Conservation (phyloP, 2,888 invertebrate genomes). For the Tachystola acroxantha region DNA sequence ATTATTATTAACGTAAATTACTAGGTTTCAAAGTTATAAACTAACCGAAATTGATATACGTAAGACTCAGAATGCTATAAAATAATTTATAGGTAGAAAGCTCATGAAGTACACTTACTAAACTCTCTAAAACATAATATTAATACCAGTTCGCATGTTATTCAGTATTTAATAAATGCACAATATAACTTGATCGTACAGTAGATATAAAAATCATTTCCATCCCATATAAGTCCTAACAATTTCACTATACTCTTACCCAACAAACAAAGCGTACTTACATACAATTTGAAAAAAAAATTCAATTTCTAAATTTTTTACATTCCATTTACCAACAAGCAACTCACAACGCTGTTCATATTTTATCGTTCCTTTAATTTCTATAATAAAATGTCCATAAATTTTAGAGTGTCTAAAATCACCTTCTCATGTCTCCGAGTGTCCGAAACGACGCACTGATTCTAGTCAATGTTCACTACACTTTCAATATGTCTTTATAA, state of each 20-base stretch:
- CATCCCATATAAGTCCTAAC: constrained; percentile 49
- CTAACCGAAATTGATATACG: not conserved
- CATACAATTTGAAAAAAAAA: constrained; percentile 43
- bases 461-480: constrained; percentile 38
- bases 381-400: constrained; percentile 50
- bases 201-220: constrained; percentile 40
- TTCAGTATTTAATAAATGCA: constrained; percentile 18
- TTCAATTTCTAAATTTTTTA: constrained; percentile 46
- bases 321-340: constrained; percentile 64
- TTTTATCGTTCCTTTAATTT: constrained; percentile 42
- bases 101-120: not conserved
- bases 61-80: not conserved
- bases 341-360: constrained; percentile 58
- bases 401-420: constrained; percentile 58
- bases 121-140: not conserved
- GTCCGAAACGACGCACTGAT: constrained; percentile 41
- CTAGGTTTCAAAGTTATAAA: not conserved
- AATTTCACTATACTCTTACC: constrained; percentile 56
- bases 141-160: not conserved
- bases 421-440: constrained; percentile 63
- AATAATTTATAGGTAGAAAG: not conserved
- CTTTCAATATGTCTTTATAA: constrained; percentile 38
- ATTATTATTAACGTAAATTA: not conserved
- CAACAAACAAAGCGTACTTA: constrained; percentile 62
- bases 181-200: constrained; percentile 14